Base-by-base conservation (phyloP, 2,888 invertebrate genomes). In the Crocallis elinguaria region DNA sequence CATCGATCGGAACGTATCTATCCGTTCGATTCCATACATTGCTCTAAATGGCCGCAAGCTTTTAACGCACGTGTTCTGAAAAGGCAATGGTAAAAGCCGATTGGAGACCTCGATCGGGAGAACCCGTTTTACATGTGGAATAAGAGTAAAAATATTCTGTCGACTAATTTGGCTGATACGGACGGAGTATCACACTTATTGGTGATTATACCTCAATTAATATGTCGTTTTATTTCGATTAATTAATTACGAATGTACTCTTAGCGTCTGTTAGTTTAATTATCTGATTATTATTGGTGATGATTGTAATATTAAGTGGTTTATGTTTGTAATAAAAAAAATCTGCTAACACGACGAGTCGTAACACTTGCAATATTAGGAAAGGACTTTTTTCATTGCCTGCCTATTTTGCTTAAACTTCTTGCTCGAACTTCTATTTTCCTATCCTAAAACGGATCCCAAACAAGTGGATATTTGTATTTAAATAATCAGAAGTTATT, bases 141-240 rank as follows among this genome's bases (percentile, higher is more conserved):
- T 66, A 65, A 69, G 62, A 67, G 52, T 52, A 53, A 42, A 52
- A 27, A 33, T 27, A 29, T 64, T 61, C 56, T 60, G 69, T 66
- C 68, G 63, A 71, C 76, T 74, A 78, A 83, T 81, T 83, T 66
- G 66, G 67, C 63, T 64, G 72, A 77, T 78, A 75, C 67, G 68
- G 68, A 29, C 66, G 57, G 68, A 65, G 66, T 73, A 72, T 77
- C 69, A 77, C 76, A 73, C 72, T 72, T 64, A 66, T 70, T 64
- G 65, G 66, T 63, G 71, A 77, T 79, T 77, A 77, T 69, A 66
- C 69, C 69, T 69, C 59, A 71, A 73, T 77, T 77, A 77, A 76
- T 76, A 68, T 66, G 53, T 64, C 71, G 66, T 74, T 69, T 69
- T 61, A 72, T 77, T 74, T 58, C 61, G 67, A 75, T 78, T 70